Conservation (phyloP, 2,797 vertebrate genomes). For the Danio jaintianensis region DNA sequence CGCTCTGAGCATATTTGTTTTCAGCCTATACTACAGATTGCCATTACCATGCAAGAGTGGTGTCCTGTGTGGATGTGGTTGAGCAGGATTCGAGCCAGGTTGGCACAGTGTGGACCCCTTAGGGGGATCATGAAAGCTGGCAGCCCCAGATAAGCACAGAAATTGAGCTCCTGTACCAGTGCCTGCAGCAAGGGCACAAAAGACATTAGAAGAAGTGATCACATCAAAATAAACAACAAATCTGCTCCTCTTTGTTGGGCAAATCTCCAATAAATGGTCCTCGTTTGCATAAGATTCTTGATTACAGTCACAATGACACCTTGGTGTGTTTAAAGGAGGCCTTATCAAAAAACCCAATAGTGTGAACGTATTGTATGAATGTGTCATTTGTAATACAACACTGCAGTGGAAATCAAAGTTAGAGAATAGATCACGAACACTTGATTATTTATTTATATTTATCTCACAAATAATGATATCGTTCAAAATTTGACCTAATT, state of each 20-base stretch:
- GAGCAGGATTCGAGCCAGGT: conserved; percentile 87
- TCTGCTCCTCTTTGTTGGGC: conserved; percentile 14
- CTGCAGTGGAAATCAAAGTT: too few relatives aligned
- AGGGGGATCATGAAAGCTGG: conserved; percentile 90
- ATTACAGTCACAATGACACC: conserved; percentile 10
- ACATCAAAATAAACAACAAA: conserved; percentile 35
- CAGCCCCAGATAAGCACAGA: conserved; percentile 91
- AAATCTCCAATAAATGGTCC: conserved; percentile 22
- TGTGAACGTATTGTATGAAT: background rate
- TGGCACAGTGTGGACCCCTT: conserved; percentile 83
- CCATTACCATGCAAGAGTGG: conserved; percentile 88
- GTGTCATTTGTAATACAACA: background rate
- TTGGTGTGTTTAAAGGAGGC: background rate
- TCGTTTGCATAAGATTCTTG: conserved; percentile 4
- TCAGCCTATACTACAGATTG: conserved; percentile 15
- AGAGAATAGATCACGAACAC: too few relatives aligned
- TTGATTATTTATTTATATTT: too few relatives aligned
- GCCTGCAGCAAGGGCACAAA: conserved; percentile 74
- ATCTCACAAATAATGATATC: too few relatives aligned
- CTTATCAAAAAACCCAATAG: background rate
- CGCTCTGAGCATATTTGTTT: conserved; percentile 33
- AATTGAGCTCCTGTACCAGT: conserved; percentile 90
- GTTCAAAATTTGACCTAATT: too few relatives aligned
- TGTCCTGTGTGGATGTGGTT: conserved; percentile 93
- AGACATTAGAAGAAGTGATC: conserved; percentile 20